Conservation (phyloP, 2,113 vertebrate species). For the Alligator mississippiensis region DNA sequence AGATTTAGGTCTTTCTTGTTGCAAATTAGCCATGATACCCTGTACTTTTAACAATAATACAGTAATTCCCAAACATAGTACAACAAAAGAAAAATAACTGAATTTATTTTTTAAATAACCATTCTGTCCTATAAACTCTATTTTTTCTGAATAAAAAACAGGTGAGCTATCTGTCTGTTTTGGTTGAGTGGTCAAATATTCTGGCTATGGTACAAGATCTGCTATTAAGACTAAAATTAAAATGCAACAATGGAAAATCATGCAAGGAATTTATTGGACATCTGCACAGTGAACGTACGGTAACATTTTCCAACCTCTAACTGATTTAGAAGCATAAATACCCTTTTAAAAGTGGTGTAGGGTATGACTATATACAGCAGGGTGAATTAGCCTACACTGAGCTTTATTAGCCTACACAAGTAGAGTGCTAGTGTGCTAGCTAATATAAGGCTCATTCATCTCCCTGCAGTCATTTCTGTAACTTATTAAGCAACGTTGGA, state of each 20-base stretch:
- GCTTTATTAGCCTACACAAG: background rate
- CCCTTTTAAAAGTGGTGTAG: background rate
- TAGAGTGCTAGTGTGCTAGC: background rate
- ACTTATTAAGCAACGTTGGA: background rate
- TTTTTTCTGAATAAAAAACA: background rate
- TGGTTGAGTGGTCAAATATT: background rate
- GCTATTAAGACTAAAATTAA: background rate
- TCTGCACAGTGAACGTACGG: background rate
- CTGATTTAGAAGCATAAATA: background rate
- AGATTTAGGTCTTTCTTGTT: background rate
- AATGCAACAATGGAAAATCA: background rate
- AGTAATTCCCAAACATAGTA: background rate
- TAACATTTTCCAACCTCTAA: background rate
- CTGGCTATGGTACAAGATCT: background rate
- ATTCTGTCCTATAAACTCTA: background rate
- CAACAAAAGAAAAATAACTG: background rate
- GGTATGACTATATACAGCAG: background rate
- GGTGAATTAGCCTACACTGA: background rate
- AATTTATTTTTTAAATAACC: background rate
- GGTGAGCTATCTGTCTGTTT: background rate
- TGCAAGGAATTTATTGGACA: background rate
- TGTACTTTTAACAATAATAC: background rate
- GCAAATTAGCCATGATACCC: background rate
- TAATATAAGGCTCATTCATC: background rate
- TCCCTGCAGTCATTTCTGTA: background rate